Evolutionary conservation across 2,113 vertebrate species (phyloP), one percentile per base, ranked within the genome.

Genomic region (Rhinoptilus africanus): DNA sequence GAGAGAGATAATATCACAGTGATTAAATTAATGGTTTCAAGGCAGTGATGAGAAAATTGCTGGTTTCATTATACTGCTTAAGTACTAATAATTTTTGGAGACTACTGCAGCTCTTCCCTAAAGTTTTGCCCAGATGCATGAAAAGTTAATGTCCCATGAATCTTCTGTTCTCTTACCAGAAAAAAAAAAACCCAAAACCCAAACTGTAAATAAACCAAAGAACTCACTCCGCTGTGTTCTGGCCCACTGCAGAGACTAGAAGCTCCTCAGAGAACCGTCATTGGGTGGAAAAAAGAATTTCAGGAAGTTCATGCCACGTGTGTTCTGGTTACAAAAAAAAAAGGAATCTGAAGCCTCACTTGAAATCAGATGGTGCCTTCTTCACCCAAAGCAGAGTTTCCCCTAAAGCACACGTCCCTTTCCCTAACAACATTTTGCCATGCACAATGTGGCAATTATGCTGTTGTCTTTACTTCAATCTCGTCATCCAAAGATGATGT

Each of bases 11-110:
- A 39, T 75, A 85, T 78, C 73, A n/a, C 30, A 64, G 20, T 57
- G 45, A 66, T 82, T 80, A 81, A 95, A 94, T 92, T 89, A 96
- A 62, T 85, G 28, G 73, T 83, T 97, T 91, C 74, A 85, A 88
- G 62, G n/a, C 41, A 73, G 32, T 66, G 81, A 95, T 91, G 50
- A 93, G 62, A 66, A 95, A 95, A 94, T 96, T 92, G 21, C 60
- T 75, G 41, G 64, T 92, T 94, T 95, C 57, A 21, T 91, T 85
- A 50, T 39, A 34, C 48, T 83, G 28, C 37, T 79, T 43, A 82
- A 79, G 47, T 63, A 12, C 12, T 80, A 73, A 48, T 64, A 72
- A 32, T 35, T 78, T 60, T 80, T 57, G 85, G 27, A 89, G 23
- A 68, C 27, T 71, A 37, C 24, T 74, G 11, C 39, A 89, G 20